phyloP scores from a whole-genome alignment of 2,797 vertebrate species.

The Hylomyscus alleni region DNA sequence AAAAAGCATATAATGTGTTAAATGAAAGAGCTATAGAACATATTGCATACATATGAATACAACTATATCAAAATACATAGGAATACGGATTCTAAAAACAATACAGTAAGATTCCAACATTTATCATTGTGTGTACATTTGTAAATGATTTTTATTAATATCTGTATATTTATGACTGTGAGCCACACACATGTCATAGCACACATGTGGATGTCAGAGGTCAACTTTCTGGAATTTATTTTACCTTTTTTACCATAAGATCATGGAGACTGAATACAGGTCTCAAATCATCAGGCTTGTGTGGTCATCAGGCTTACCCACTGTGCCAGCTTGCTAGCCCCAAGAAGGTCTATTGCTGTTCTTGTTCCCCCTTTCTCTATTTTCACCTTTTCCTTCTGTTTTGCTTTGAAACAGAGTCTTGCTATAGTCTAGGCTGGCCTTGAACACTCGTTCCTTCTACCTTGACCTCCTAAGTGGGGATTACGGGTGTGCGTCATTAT shows the following conservation, averaged over 20 bases:
- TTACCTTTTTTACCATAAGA: not conserved
- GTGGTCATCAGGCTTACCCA: not conserved
- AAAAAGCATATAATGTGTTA: conserved; percentile 40
- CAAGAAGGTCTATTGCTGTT: not conserved
- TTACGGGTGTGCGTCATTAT: not conserved
- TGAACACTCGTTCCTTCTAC: not conserved
- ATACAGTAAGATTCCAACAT: not conserved
- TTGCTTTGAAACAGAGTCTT: not conserved
- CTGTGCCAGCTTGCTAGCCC: not conserved
- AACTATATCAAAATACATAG: not conserved
- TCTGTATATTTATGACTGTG: not conserved
- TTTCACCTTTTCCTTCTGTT: not conserved
- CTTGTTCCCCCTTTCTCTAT: not conserved
- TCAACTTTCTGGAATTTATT: not conserved
- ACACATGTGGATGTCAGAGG: not conserved
- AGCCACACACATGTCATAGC: not conserved
- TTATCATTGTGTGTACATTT: not conserved
- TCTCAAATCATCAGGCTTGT: not conserved
- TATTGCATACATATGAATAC: conserved; percentile 1
- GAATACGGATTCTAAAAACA: not conserved
- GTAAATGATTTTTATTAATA: not conserved
- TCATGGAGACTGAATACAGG: not conserved
- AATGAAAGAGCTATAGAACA: not conserved
- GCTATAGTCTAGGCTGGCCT: not conserved
- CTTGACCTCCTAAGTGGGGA: not conserved